A percentile compares a stretch with the other conserved stretches of the same genome.
phyloP scores from a whole-genome alignment of 1,140 invertebrate species.

The Leptinotarsa lineolata region DNA sequence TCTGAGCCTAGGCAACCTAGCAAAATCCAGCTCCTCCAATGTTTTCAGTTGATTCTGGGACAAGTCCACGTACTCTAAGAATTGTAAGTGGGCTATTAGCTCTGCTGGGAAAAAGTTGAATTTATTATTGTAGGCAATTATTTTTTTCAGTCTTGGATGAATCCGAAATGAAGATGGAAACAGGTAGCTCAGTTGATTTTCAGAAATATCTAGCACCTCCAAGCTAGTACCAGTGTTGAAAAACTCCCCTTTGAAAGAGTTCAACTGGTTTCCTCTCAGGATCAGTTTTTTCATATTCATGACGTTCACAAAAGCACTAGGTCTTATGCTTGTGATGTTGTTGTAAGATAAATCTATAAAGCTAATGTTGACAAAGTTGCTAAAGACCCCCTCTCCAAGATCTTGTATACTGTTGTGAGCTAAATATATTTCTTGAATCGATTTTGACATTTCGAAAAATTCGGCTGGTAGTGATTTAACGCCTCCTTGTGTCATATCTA shows the following conservation, averaged over 20 bases:
- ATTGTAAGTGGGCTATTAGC: conserved; percentile 73
- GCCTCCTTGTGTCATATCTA: conserved; percentile 76
- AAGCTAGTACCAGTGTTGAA: conserved; percentile 74
- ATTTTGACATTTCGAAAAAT: conserved; percentile 69
- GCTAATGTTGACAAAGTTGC: conserved; percentile 73
- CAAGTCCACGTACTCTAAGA: conserved; percentile 75
- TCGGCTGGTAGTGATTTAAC: conserved; percentile 73
- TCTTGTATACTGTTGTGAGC: conserved; percentile 71
- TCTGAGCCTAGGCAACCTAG: conserved; percentile 73
- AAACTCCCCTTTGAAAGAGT: conserved; percentile 78
- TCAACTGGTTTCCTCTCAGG: conserved; percentile 72
- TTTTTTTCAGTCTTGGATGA: conserved; percentile 71
- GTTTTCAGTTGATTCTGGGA: conserved; percentile 75
- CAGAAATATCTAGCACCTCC: conserved; percentile 72
- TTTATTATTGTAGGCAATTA: conserved; percentile 74
- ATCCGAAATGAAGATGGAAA: conserved; percentile 83
- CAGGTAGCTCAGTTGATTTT: conserved; percentile 78
- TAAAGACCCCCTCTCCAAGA: conserved; percentile 72
- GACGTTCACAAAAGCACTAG: conserved; percentile 68
- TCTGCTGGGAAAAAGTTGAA: conserved; percentile 83
- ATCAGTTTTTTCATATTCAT: conserved; percentile 72
- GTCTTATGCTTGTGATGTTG: conserved; percentile 74
- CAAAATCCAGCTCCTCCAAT: conserved; percentile 83
- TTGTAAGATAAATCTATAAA: conserved; percentile 76
- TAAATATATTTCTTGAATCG: conserved; percentile 69